These are phyloP conservation scores for Nemotelus nigrinus DNA, from an alignment of 2,888 invertebrate species.

Conservation along the genomic window DNA sequence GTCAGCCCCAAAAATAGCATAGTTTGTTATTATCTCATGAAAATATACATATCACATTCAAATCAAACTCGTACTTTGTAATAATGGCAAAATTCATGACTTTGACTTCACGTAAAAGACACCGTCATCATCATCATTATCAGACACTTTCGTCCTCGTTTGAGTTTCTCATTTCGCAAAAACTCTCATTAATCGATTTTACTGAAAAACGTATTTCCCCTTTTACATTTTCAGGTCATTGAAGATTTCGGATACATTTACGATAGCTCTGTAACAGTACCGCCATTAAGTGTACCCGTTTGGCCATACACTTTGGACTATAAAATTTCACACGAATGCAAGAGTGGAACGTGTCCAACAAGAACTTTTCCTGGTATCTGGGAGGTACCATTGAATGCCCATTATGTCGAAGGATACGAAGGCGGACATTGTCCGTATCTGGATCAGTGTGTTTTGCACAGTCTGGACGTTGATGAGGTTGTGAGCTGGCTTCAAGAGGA, in stretches of 20 bases:
- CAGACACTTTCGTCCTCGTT: neutral
- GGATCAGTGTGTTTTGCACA: constrained; percentile 91
- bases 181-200: neutral
- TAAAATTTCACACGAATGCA: constrained; percentile 92
- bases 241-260: constrained; percentile 93
- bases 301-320: constrained; percentile 97
- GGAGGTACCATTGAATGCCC: constrained; percentile 91
- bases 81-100: no score
- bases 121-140: neutral
- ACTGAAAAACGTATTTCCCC: neutral
- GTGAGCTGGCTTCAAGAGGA: constrained; percentile 91
- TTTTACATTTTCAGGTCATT: constrained; percentile 72
- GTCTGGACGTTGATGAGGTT: constrained; percentile 81
- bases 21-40: no score
- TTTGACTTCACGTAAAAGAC: no score
- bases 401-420: constrained; percentile 87
- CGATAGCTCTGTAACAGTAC: constrained; percentile 90
- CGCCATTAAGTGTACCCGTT: constrained; percentile 80
- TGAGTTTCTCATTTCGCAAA: neutral
- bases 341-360: constrained; percentile 90
- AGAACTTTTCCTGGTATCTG: constrained; percentile 93
- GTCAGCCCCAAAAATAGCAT: no score
- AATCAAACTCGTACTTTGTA: no score
- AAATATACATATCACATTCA: no score
- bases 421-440: constrained; percentile 93